Evolutionary conservation across 2,797 vertebrate species (phyloP).

Genomic region (Scomberomorus guttatus): DNA sequence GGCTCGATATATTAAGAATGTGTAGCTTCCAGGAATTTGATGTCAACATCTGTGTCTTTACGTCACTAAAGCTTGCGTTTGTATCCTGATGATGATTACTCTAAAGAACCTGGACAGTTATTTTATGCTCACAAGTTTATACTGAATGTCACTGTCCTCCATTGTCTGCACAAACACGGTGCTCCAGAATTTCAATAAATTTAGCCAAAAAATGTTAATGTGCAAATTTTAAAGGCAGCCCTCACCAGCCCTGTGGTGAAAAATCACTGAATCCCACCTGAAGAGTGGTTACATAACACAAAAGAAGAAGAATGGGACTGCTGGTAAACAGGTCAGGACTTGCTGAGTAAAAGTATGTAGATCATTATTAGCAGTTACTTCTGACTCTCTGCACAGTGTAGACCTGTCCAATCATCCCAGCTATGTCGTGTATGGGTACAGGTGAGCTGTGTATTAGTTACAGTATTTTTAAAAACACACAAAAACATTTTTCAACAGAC

Average conservation of each 20-base stretch:
- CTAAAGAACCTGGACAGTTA: no score
- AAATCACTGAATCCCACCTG: neutral
- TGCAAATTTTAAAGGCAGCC: neutral
- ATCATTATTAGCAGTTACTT: neutral
- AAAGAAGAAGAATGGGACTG: neutral
- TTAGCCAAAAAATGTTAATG: neutral
- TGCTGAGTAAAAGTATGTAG: constrained; percentile 47
- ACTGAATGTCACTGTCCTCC: neutral
- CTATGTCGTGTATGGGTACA: neutral
- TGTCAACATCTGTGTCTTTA: neutral
- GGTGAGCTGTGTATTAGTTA: neutral
- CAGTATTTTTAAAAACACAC: no score
- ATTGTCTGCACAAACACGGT: neutral
- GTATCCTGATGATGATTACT: no score
- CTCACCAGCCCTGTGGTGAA: no score
- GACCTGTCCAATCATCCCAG: constrained; percentile 17
- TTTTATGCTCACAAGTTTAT: no score
- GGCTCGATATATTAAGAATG: neutral
- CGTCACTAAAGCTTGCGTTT: neutral
- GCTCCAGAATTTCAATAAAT: neutral
- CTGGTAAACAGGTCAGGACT: constrained; percentile 50
- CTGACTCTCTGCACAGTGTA: constrained; percentile 14
- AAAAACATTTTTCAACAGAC: neutral
- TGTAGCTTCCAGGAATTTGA: neutral
- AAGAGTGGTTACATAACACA: neutral